Base-by-base conservation (phyloP, 2,797 vertebrate genomes). In the Hoplostethus atlanticus region DNA sequence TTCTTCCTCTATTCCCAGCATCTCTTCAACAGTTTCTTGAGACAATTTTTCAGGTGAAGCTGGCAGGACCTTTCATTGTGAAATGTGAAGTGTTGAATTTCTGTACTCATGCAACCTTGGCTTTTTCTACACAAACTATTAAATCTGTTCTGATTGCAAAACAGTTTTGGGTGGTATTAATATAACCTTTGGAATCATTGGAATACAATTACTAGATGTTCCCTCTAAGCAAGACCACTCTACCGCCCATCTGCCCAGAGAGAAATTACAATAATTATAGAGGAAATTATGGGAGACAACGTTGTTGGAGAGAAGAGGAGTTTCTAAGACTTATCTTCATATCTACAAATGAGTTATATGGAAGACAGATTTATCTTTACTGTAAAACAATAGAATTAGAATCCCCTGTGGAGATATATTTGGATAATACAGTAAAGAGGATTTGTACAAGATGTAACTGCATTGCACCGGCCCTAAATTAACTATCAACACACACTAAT, bases 251-350 rank as follows among this genome's bases (percentile, higher is more conserved):
- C 16, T 58, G 55, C n/a, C 55, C 16, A n/a, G 34, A 6, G 7
- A 16, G 11, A 58, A 59, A 44, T 59, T 42, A 59, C 7, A 59
- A 44, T 25, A 25, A 59, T 59, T 59, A 59, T n/a, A 59, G 10
- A 3, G 16, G 21, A 53, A 53, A 48, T 48, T 1, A 48, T 6
- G 16, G 16, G 13, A 16, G 16, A 48, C 2, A 5, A n/a, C 46
- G 46, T n/a, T 48, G 4, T n/a, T n/a, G n/a, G n/a, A n/a, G n/a
- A n/a, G n/a, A n/a, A n/a, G n/a, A n/a, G 46, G 46, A 48, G 15
- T 16, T 48, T 48, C 46, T 48, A 4, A 44, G 40, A n/a, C 3
- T n/a, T 2, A n/a, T 4, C 0, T 48, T n/a, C 15, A 16, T 6
- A 3, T 48, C 3, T 1, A 6, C 4, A n/a, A 48, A 11, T 42